A percentile compares a stretch with the other conserved stretches of the same genome.
phyloP scores from a whole-genome alignment of 2,797 vertebrate genomes.

The Cossypha caffra region DNA sequence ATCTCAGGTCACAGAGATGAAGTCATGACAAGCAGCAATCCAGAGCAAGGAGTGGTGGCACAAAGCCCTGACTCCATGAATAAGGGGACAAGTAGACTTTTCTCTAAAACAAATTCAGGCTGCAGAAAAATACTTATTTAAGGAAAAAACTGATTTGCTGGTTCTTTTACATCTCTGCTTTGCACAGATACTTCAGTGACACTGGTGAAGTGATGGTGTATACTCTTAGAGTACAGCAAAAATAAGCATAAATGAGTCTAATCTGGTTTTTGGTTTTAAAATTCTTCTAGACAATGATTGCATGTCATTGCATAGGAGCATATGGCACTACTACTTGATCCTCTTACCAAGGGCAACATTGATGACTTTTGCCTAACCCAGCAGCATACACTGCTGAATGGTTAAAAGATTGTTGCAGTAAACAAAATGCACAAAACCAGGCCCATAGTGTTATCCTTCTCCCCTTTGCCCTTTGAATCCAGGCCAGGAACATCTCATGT shows the following conservation, averaged over 20 bases:
- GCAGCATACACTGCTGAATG: not conserved
- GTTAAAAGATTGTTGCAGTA: conserved; percentile 41
- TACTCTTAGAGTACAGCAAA: not conserved
- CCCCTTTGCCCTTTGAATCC: conserved; percentile 35
- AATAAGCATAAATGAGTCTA: not conserved
- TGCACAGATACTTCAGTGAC: not conserved
- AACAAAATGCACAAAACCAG: conserved; percentile 44
- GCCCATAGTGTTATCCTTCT: conserved; percentile 11
- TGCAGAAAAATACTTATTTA: not conserved
- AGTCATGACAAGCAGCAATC: not conserved
- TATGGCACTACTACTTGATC: conserved; percentile 40
- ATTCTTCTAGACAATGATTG: not conserved
- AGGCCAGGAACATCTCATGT: conserved; percentile 35
- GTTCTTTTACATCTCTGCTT: not conserved
- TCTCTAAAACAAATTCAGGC: not conserved
- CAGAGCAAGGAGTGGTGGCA: not conserved
- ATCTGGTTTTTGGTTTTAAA: not conserved
- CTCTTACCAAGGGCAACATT: conserved; percentile 24
- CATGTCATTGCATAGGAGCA: conserved; percentile 2
- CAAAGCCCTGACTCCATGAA: not conserved
- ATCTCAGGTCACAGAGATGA: not conserved
- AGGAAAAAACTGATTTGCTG: not conserved
- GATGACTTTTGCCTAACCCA: not conserved
- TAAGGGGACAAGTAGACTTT: not conserved
- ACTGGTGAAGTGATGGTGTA: not conserved